A percentile compares a stretch with the other conserved stretches of the same genome.
Conservation (phyloP, 2,797 vertebrate genomes). For the Chelidonichthys spinosus region DNA sequence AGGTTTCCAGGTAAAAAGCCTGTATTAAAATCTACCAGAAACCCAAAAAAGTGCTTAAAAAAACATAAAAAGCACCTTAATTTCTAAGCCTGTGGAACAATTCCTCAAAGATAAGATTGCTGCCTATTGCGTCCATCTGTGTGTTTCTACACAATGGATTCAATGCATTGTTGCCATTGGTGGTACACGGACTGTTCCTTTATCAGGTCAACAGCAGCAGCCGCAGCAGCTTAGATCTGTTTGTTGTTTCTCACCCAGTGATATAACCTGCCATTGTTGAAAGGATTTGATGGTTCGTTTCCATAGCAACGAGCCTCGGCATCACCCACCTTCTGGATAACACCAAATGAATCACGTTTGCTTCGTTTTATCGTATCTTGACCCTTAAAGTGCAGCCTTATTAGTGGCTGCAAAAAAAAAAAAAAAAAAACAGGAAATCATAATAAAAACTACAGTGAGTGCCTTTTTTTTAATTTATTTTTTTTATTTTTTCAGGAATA, state of each 20-base stretch:
- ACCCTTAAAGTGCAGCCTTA: not conserved
- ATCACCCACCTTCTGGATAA: slow-evolving; percentile 31
- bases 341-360: slow-evolving; percentile 29
- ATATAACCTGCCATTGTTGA: slow-evolving; percentile 47
- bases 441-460: not conserved
- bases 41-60: no score
- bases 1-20: no score
- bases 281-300: slow-evolving; percentile 69
- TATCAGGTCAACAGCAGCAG: slow-evolving; percentile 58
- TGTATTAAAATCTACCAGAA: no score
- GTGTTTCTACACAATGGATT: slow-evolving; percentile 24
- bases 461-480: not conserved
- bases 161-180: slow-evolving; percentile 47
- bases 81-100: no score
- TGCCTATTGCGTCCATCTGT: slow-evolving; percentile 11
- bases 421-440: no score
- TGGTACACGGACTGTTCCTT: slow-evolving; percentile 35
- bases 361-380: not conserved
- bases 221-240: slow-evolving; percentile 36
- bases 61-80: no score
- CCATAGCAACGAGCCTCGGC: slow-evolving; percentile 67
- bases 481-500: not conserved
- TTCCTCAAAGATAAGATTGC: not conserved
- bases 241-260: slow-evolving; percentile 21
- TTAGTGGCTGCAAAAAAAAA: not conserved